phyloP scores from a whole-genome alignment of 2,888 invertebrate genomes.

The Metopia argyrocephala region DNA sequence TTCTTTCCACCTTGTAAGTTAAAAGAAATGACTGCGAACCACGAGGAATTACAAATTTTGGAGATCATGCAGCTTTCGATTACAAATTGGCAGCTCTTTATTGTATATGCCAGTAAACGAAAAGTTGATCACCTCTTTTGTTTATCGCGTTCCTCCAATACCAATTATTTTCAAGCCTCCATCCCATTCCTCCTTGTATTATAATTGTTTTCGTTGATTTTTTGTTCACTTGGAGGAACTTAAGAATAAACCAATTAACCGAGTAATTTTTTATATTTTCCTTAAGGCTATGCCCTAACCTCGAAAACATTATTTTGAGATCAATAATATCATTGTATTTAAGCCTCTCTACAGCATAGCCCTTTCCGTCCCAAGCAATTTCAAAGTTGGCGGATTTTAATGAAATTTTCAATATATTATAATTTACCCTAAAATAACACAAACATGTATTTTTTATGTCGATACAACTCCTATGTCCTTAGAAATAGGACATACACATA shows the following conservation, averaged over 20 bases:
- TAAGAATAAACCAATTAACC: too few relatives aligned
- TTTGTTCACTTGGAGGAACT: constrained; percentile 11
- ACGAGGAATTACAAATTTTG: constrained; percentile 21
- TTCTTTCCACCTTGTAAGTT: too few relatives aligned
- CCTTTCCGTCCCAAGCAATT: too few relatives aligned
- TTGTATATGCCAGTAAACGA: constrained; percentile 12
- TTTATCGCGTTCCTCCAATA: constrained; percentile 19
- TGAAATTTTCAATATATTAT: too few relatives aligned
- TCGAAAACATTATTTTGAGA: constrained; percentile 13
- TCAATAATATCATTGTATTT: constrained; percentile 1
- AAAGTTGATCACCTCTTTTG: constrained; percentile 17
- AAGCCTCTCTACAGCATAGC: constrained; percentile 19
- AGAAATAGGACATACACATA: too few relatives aligned
- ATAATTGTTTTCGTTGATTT: not conserved
- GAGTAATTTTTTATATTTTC: constrained; percentile 14
- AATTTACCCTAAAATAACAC: too few relatives aligned
- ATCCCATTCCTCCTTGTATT: constrained; percentile 22
- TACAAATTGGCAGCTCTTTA: not conserved
- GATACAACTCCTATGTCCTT: too few relatives aligned
- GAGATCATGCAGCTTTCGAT: constrained; percentile 1
- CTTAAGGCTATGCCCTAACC: constrained; percentile 15
- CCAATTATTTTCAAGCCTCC: constrained; percentile 11
- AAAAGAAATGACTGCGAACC: constrained; percentile 5
- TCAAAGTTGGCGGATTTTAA: too few relatives aligned
- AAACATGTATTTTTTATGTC: too few relatives aligned